phyloP scores from a whole-genome alignment of 2,113 vertebrate genomes.

The Cnemophilus loriae region DNA sequence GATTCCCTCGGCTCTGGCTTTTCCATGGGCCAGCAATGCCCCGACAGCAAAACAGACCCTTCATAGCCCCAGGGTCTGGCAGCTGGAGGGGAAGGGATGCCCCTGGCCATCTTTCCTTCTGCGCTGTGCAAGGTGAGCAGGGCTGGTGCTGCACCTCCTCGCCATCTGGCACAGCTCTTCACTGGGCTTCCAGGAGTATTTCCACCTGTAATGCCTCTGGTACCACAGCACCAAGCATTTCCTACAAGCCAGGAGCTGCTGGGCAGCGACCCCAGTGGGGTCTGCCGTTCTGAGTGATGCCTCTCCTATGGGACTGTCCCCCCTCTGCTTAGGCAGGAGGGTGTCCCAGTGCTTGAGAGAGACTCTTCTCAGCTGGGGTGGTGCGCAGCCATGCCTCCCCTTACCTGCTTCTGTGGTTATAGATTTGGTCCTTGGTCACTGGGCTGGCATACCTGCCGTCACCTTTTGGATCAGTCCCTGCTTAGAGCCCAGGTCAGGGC shows the following conservation, averaged over 20 bases:
- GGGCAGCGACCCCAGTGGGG: rapidly evolving
- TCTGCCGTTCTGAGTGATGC: not conserved
- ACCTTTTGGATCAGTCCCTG: not conserved
- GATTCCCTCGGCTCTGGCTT: not conserved
- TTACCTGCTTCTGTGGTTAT: not conserved
- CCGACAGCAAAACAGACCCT: not conserved
- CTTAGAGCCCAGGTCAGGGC: not conserved
- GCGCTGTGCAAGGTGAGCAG: not conserved
- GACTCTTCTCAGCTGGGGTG: rapidly evolving
- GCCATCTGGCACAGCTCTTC: rapidly evolving
- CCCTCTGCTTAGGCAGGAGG: rapidly evolving
- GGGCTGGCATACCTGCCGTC: rapidly evolving
- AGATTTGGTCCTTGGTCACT: not conserved
- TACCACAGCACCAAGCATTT: not conserved
- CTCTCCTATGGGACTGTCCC: rapidly evolving
- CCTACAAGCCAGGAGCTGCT: not conserved
- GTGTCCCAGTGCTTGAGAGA: not conserved
- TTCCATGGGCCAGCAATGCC: not conserved
- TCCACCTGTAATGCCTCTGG: not conserved
- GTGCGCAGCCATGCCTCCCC: rapidly evolving
- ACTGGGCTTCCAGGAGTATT: not conserved
- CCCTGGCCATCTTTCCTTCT: not conserved
- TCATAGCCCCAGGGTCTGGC: not conserved
- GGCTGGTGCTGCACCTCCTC: not conserved
- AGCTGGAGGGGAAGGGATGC: not conserved